Conservation (phyloP, 2,888 invertebrate genomes). For the Abrostola triplasia region DNA sequence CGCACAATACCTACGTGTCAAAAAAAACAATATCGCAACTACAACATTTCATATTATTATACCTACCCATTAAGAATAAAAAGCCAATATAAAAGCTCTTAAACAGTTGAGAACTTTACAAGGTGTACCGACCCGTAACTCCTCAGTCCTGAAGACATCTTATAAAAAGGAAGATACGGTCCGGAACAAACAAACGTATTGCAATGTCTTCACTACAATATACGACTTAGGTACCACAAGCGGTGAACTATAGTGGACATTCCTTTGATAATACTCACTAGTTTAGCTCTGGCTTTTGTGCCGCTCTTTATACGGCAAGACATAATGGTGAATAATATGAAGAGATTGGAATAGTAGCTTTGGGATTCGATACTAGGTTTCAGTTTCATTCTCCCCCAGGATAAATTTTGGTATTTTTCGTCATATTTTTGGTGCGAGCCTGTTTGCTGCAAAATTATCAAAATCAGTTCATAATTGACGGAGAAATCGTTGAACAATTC, state of each 20-base stretch:
- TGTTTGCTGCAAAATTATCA: no score
- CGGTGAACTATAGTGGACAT: slow-evolving; percentile 67
- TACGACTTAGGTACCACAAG: slow-evolving; percentile 68
- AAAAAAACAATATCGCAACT: no score
- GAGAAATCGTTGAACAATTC: no score
- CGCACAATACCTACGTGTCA: no score
- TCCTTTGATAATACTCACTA: slow-evolving; percentile 40
- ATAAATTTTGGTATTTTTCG: no score
- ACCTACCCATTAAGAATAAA: slow-evolving; percentile 24
- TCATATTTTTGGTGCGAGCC: no score
- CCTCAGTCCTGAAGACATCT: slow-evolving; percentile 70
- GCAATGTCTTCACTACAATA: slow-evolving; percentile 73
- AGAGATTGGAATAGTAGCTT: neutral
- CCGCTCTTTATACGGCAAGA: neutral
- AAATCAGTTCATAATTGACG: no score
- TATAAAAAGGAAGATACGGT: slow-evolving; percentile 79
- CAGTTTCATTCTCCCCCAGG: no score
- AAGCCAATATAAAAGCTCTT: slow-evolving; percentile 62
- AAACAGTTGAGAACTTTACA: slow-evolving; percentile 67
- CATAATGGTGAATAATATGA: neutral
- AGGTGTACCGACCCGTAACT: slow-evolving; percentile 73
- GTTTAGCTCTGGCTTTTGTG: slow-evolving; percentile 18
- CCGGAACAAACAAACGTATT: slow-evolving; percentile 81
- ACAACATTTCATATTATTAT: no score
- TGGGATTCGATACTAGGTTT: neutral